Percentiles rank a stretch among this genome's conserved stretches.
Evolutionary conservation across 2,113 vertebrate genomes (phyloP).

Genomic region (Lasiurus borealis): DNA sequence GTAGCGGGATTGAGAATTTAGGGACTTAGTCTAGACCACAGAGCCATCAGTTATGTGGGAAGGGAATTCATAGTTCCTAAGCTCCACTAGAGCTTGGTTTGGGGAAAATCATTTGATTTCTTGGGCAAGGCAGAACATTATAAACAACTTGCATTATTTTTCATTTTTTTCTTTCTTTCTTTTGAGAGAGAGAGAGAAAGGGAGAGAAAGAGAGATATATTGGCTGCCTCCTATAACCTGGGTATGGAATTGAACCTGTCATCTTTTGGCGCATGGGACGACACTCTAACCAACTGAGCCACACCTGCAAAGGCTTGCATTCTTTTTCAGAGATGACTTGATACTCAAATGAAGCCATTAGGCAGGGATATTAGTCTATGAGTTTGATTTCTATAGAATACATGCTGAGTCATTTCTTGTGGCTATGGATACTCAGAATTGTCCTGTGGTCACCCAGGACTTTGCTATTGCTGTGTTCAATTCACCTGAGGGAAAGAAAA

Average conservation of each 20-base stretch:
- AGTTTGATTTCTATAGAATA: slow-evolving; percentile 28
- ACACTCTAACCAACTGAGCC: background rate
- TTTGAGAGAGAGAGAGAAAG: no score
- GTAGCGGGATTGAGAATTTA: background rate
- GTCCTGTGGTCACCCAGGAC: background rate
- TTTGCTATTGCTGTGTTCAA: slow-evolving; percentile 31
- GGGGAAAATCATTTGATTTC: background rate
- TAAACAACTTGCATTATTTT: background rate
- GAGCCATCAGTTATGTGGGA: background rate
- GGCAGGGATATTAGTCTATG: background rate
- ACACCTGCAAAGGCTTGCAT: background rate
- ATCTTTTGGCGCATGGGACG: background rate
- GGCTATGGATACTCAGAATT: background rate
- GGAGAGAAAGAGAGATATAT: background rate
- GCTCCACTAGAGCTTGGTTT: background rate
- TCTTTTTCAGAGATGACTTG: slow-evolving; percentile 9
- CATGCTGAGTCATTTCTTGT: background rate
- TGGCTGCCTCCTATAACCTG: background rate
- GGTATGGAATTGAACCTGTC: background rate
- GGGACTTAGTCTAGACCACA: background rate
- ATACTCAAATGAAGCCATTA: background rate
- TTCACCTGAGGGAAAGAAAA: slow-evolving; percentile 57
- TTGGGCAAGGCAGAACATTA: background rate
- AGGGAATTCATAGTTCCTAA: background rate
- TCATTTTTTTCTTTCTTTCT: background rate